Evolutionary conservation across 2,888 invertebrate species (phyloP), one percentile per base, ranked within the genome.

Genomic region (Limenitis camilla): DNA sequence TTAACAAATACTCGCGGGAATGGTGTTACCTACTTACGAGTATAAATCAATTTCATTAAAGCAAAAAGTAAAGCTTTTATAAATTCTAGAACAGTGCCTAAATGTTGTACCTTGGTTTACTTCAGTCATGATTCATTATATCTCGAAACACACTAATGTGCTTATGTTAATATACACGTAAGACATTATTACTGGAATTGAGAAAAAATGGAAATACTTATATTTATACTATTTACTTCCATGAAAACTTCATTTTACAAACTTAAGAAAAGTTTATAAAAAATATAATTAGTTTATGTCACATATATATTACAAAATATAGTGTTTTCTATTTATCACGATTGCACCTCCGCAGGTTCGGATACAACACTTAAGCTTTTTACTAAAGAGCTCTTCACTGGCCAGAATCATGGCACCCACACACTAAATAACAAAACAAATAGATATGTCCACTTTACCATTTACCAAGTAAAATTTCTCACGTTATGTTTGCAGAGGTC

Each of bases 381-480:
- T 65, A 68, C 68, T 71, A 74, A 75, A 74, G 74, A 77, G 74
- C 68, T 64, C 66, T 66, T 66, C 68, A 67, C 65, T 68, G 68
- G 74, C 77, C 78, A 78, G 76, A 77, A 77, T 69, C 76, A 74
- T 82, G 66, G 80, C 83, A 83, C 83, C 78, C 80, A 81, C 84
- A 79, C 85, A 76, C 86, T 87, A 87, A 86, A 78, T 74, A 81
- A 81, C 76, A 82, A 83, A 72, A 70, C 81, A 87, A 86, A 86
- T 77, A 86, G 71, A 74, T 81, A 72, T 82, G 77, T 84, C 81
- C 83, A 84, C 80, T 86, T 82, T 80, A 82, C 83, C 83, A 86
- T 85, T 85, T 82, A 86, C 83, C 72, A 65, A 77, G 81, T 83
- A 81, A 85, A 86, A 85, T 81, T 82, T 81, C 79, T 78, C 84